Conservation (phyloP, 1,140 invertebrate species). For the Pomacea maculata region DNA sequence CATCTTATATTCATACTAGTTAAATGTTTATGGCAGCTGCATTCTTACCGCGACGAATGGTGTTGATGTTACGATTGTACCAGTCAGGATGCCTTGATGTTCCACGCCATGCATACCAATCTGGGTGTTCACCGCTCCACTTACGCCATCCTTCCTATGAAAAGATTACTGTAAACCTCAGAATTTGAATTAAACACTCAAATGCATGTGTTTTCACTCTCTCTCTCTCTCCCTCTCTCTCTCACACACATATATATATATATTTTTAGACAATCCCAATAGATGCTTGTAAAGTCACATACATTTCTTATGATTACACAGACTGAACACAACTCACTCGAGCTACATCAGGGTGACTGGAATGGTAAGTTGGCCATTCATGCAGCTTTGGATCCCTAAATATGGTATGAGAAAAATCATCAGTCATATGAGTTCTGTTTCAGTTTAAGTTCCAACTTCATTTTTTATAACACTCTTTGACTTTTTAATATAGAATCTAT, state of each 20-base stretch:
- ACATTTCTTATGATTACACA: too few species aligned
- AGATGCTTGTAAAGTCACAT: neutral
- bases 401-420: conserved; percentile 15
- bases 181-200: neutral
- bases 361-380: conserved; percentile 57
- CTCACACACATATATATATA: neutral
- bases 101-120: conserved; percentile 55
- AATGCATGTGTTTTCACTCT: neutral
- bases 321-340: conserved; percentile 39
- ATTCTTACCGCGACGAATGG: conserved; percentile 49
- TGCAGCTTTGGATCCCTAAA: conserved; percentile 56
- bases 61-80: conserved; percentile 50
- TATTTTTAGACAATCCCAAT: neutral
- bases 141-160: conserved; percentile 56
- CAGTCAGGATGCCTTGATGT: conserved; percentile 56
- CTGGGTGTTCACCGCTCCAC: conserved; percentile 56
- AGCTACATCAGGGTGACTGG: conserved; percentile 56
- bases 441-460: neutral
- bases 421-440: neutral
- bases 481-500: neutral
- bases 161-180: neutral
- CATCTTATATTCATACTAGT: too few species aligned
- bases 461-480: neutral
- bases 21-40: neutral
- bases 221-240: neutral